phyloP scores from a whole-genome alignment of 2,797 vertebrate genomes.

The Heliangelus exortis region DNA sequence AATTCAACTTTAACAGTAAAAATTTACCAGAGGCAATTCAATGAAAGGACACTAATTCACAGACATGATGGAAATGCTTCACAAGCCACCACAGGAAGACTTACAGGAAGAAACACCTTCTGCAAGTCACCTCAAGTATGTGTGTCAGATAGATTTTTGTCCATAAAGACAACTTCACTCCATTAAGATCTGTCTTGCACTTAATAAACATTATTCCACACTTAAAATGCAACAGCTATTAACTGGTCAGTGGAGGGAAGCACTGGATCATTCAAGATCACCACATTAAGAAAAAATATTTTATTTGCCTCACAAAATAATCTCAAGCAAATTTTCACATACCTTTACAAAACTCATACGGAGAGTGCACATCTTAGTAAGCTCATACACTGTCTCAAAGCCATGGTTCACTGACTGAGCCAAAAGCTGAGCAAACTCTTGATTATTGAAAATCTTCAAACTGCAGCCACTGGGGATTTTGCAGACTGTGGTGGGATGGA shows the following conservation, averaged over 20 bases:
- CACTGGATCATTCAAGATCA: background rate
- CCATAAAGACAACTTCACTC: background rate
- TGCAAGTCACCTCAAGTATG: background rate
- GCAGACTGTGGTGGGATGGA: constrained; percentile 95
- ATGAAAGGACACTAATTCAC: background rate
- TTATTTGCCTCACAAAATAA: background rate
- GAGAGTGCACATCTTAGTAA: constrained; percentile 98
- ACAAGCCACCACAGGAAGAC: background rate
- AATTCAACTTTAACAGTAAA: background rate
- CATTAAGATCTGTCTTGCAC: background rate
- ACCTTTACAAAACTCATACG: constrained; percentile 99
- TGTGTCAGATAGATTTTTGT: background rate
- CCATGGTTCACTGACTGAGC: constrained; percentile 97
- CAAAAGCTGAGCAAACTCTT: constrained; percentile 94
- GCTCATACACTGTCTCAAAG: constrained; percentile 96
- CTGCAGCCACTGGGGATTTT: constrained; percentile 97
- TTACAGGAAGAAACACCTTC: background rate
- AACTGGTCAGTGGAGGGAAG: background rate
- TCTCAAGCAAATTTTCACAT: background rate
- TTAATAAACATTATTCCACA: background rate
- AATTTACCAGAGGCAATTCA: background rate
- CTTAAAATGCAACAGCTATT: background rate
- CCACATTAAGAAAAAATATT: background rate
- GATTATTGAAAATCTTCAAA: constrained; percentile 97
- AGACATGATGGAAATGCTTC: background rate